phyloP scores from a whole-genome alignment of 2,797 vertebrate species.

The Lates japonicus region DNA sequence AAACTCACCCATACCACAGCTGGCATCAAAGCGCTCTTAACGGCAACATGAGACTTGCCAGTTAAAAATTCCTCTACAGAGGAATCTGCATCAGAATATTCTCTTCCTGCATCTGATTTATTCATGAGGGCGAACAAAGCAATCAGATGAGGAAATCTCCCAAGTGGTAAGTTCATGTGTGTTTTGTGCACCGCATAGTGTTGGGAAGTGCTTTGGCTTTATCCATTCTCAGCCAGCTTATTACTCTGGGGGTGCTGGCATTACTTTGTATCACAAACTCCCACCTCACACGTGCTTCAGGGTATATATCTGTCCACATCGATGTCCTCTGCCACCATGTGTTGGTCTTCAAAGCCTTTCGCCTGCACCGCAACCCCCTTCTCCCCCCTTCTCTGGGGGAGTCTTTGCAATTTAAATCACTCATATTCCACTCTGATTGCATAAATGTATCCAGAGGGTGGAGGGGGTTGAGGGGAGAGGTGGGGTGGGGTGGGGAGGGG shows the following conservation, averaged over 20 bases:
- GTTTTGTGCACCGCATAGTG: slow-evolving; percentile 63
- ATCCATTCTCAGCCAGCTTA: slow-evolving; percentile 63
- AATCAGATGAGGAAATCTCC: slow-evolving; percentile 78
- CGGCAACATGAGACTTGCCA: slow-evolving; percentile 45
- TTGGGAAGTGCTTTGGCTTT: slow-evolving; percentile 61
- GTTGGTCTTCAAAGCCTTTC: slow-evolving; percentile 58
- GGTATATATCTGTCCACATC: slow-evolving; percentile 51
- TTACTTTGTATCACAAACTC: slow-evolving; percentile 60
- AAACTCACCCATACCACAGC: slow-evolving; percentile 47
- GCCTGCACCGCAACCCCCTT: background rate
- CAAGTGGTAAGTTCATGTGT: slow-evolving; percentile 71
- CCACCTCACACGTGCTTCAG: slow-evolving; percentile 42
- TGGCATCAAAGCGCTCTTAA: slow-evolving; percentile 64
- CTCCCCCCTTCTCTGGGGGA: slow-evolving; percentile 4
- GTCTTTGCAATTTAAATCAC: slow-evolving; percentile 53
- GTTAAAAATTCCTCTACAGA: slow-evolving; percentile 63
- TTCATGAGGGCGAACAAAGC: slow-evolving; percentile 80
- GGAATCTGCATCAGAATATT: slow-evolving; percentile 66
- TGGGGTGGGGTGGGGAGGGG: background rate
- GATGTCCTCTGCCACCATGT: slow-evolving; percentile 46
- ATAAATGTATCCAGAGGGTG: slow-evolving; percentile 41
- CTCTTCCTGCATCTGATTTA: slow-evolving; percentile 76
- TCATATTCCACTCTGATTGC: slow-evolving; percentile 60
- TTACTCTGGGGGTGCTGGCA: slow-evolving; percentile 47
- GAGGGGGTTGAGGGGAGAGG: background rate